These are phyloP conservation scores for Agrochola lychnidis DNA, from an alignment of 2,888 invertebrate species.

Conservation along the genomic window DNA sequence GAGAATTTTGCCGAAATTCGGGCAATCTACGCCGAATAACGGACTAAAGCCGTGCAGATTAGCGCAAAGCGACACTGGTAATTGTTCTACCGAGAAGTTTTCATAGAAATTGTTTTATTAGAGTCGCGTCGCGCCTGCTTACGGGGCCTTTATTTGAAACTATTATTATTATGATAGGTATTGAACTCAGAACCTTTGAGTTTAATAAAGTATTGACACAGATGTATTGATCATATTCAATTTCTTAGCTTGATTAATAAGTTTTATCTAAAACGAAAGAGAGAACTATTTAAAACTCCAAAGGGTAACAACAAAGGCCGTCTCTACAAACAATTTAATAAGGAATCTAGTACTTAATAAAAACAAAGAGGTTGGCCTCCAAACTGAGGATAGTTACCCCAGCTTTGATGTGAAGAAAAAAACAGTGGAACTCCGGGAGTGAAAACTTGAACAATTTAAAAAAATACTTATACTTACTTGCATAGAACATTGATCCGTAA, in stretches of 20 bases:
- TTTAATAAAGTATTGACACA: neutral
- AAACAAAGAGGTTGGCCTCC: neutral
- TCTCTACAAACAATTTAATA: neutral
- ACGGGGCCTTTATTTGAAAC: slow-evolving; percentile 1
- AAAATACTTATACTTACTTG: no score
- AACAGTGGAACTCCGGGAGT: neutral
- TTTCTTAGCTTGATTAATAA: neutral
- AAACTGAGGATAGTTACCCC: neutral
- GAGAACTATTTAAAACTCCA: neutral
- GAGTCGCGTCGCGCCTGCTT: no score
- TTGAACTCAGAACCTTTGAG: neutral
- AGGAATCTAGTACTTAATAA: neutral
- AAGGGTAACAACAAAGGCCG: neutral
- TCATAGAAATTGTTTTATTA: no score
- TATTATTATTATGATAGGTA: neutral
- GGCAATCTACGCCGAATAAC: neutral
- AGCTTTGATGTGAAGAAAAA: slow-evolving; percentile 8
- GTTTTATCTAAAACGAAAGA: neutral
- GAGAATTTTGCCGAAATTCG: neutral
- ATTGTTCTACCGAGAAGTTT: no score
- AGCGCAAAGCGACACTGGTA: no score
- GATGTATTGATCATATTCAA: neutral
- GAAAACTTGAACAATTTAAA: no score
- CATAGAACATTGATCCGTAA: no score
- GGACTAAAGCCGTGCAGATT: no score